A percentile compares a stretch with the other conserved stretches of the same genome.
Evolutionary conservation across 2,888 invertebrate genomes (phyloP).

Genomic region (Rhogogaster chlorosoma): DNA sequence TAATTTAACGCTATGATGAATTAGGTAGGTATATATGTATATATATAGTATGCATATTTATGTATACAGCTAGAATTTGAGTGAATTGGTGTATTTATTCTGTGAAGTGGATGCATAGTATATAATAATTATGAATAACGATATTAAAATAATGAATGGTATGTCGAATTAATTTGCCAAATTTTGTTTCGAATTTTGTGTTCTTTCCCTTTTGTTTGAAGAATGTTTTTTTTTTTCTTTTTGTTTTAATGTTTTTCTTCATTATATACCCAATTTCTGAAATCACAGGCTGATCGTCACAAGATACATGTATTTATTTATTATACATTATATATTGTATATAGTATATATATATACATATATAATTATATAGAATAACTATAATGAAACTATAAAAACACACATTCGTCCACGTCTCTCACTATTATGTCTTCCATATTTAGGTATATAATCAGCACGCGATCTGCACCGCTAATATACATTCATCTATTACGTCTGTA

Average conservation of each 20-base stretch:
- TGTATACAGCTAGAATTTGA: background rate
- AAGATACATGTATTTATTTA: background rate
- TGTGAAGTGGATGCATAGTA: background rate
- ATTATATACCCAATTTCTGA: conserved; percentile 1
- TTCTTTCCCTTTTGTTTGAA: background rate
- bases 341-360: background rate
- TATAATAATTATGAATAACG: background rate
- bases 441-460: conserved; percentile 13
- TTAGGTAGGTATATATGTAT: background rate
- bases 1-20: background rate
- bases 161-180: too few relatives aligned
- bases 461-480: background rate
- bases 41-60: background rate
- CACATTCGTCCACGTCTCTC: conserved; percentile 39
- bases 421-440: conserved; percentile 44
- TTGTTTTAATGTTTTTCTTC: background rate
- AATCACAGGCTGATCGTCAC: conserved; percentile 8
- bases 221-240: background rate
- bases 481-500: background rate
- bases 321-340: background rate
- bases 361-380: background rate
- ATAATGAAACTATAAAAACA: conserved; percentile 6
- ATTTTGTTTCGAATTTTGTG: background rate
- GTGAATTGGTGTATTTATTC: background rate
- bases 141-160: background rate